Conservation (phyloP, 1,140 invertebrate species). For the Ectropis grisescens region DNA sequence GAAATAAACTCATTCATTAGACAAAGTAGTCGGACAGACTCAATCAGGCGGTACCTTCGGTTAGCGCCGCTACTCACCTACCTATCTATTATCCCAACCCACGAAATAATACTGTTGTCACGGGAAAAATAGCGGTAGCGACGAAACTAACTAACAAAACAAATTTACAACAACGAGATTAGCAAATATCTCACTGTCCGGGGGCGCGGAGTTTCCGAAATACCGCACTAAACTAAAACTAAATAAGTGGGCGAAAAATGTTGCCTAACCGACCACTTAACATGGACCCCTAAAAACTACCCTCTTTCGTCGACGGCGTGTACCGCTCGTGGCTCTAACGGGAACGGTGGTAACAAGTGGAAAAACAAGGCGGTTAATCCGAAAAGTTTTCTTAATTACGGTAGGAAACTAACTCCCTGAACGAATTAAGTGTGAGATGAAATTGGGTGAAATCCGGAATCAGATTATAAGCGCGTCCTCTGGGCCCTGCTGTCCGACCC, state of each 20-base stretch:
- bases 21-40: too few species aligned
- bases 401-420: constrained; percentile 52
- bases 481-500: constrained; percentile 1
- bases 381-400: constrained; percentile 64
- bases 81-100: too few species aligned
- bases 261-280: constrained; percentile 24
- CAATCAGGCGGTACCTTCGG: too few species aligned
- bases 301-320: constrained; percentile 14
- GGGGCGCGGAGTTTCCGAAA: constrained; percentile 40
- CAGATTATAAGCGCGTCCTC: constrained; percentile 22
- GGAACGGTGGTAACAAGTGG: constrained; percentile 28
- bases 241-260: constrained; percentile 62
- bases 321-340: constrained; percentile 17
- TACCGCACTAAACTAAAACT: constrained; percentile 51
- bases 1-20: too few species aligned
- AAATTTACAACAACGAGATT: constrained; percentile 56
- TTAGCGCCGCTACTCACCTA: too few species aligned
- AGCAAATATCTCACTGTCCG: constrained; percentile 55
- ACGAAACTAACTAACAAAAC: constrained; percentile 36
- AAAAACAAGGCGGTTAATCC: constrained; percentile 57
- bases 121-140: too few species aligned
- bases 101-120: too few species aligned
- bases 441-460: constrained; percentile 27
- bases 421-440: constrained; percentile 44
- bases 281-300: constrained; percentile 20